Conservation (phyloP, 2,888 invertebrate genomes). For the Busseola fusca region DNA sequence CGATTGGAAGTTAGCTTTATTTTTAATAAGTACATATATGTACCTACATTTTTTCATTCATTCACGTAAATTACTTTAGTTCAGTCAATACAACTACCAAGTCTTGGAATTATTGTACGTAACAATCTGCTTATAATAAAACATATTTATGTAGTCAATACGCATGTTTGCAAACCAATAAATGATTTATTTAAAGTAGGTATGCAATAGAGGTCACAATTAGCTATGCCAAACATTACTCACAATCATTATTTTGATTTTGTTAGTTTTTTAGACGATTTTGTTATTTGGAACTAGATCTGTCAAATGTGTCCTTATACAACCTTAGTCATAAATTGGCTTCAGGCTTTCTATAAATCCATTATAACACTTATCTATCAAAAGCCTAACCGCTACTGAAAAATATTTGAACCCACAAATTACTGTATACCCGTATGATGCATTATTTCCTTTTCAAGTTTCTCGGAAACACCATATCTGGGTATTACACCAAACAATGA, state of each 20-base stretch:
- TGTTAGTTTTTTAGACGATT: background rate
- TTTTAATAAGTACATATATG: conserved; percentile 6
- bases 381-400: background rate
- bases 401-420: conserved; percentile 21
- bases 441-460: conserved; percentile 73
- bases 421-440: conserved; percentile 57
- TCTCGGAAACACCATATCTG: conserved; percentile 76
- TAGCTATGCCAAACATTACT: background rate
- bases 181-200: no score
- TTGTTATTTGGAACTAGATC: background rate
- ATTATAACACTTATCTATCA: background rate
- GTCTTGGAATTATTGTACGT: background rate
- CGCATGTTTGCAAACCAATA: no score
- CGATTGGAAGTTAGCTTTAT: conserved; percentile 39
- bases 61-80: background rate
- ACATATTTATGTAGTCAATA: no score
- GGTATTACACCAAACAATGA: conserved; percentile 81
- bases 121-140: background rate
- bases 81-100: background rate
- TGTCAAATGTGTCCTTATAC: background rate
- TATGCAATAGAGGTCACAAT: background rate
- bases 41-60: background rate
- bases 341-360: background rate
- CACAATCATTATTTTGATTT: background rate
- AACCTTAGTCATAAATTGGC: background rate